Conservation (phyloP, 2,888 invertebrate genomes). For the Sesia apiformis region DNA sequence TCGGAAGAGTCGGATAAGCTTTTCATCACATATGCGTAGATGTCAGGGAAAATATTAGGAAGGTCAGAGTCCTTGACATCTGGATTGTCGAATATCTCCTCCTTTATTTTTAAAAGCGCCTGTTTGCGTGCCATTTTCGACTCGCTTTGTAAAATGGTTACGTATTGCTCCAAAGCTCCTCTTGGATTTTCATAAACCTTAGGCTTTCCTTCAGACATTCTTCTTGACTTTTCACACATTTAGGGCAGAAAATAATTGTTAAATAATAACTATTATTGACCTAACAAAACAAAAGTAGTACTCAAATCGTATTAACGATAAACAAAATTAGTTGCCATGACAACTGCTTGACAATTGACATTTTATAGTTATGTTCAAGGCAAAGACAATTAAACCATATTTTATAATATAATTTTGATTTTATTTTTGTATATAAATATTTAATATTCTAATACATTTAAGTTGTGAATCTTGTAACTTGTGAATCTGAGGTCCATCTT, state of each 20-base stretch:
- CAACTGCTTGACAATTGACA: slow-evolving; percentile 16
- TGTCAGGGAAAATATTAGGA: slow-evolving; percentile 42
- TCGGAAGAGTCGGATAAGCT: slow-evolving; percentile 75
- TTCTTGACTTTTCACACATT: slow-evolving; percentile 5
- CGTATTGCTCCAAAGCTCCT: slow-evolving; percentile 40
- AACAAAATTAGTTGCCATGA: slow-evolving; percentile 53
- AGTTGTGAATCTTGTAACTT: too few relatives aligned
- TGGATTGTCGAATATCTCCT: slow-evolving; percentile 55
- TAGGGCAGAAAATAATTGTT: background rate
- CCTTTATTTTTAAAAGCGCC: slow-evolving; percentile 69
- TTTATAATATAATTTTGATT: too few relatives aligned
- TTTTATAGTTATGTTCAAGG: too few relatives aligned
- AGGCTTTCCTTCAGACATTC: slow-evolving; percentile 35
- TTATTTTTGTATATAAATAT: too few relatives aligned
- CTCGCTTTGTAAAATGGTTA: slow-evolving; percentile 70
- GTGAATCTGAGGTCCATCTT: too few relatives aligned
- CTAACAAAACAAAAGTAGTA: slow-evolving; percentile 5
- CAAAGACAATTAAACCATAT: too few relatives aligned
- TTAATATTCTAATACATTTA: too few relatives aligned
- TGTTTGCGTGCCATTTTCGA: slow-evolving; percentile 74
- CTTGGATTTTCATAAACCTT: slow-evolving; percentile 45
- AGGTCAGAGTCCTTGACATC: slow-evolving; percentile 47
- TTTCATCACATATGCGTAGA: slow-evolving; percentile 57
- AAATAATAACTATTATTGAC: slow-evolving; percentile 6
- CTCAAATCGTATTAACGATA: slow-evolving; percentile 17